Conservation (phyloP, 2,888 invertebrate genomes). For the Linyphia triangularis region DNA sequence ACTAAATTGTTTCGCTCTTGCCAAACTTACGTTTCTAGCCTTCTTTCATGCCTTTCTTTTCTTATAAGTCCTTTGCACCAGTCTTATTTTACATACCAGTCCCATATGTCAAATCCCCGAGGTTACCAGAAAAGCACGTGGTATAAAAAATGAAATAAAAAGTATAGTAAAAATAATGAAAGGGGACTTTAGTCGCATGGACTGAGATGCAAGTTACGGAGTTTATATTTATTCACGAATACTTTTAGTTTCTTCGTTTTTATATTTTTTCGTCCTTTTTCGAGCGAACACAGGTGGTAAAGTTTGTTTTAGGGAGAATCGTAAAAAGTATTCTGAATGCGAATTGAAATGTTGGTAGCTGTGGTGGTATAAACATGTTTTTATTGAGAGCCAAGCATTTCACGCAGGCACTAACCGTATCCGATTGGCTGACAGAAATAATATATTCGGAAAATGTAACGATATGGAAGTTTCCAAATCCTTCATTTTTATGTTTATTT, state of each 20-base stretch:
- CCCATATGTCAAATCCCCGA: conserved; percentile 48
- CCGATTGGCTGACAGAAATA: not conserved
- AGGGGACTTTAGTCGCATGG: not conserved
- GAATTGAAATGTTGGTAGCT: not conserved
- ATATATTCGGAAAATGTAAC: not conserved
- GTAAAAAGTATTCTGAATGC: not conserved
- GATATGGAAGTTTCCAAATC: not conserved
- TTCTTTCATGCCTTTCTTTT: not conserved
- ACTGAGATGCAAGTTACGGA: not conserved
- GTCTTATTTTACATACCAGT: conserved; percentile 31
- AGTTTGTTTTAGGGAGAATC: conserved; percentile 6
- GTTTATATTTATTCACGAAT: conserved; percentile 1
- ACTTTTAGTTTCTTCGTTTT: conserved; percentile 1
- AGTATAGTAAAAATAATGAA: conserved; percentile 19
- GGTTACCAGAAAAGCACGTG: not conserved
- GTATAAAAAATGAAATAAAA: not conserved
- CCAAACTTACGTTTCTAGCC: not conserved
- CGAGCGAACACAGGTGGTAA: conserved; percentile 10
- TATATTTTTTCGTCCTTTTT: not conserved
- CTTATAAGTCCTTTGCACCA: not conserved
- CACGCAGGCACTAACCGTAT: not conserved
- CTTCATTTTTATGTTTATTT: too few relatives aligned
- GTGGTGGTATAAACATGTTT: not conserved
- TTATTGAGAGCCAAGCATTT: not conserved
- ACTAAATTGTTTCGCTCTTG: conserved; percentile 13